Conservation (phyloP, 1,140 invertebrate species). For the Samia ricini region DNA sequence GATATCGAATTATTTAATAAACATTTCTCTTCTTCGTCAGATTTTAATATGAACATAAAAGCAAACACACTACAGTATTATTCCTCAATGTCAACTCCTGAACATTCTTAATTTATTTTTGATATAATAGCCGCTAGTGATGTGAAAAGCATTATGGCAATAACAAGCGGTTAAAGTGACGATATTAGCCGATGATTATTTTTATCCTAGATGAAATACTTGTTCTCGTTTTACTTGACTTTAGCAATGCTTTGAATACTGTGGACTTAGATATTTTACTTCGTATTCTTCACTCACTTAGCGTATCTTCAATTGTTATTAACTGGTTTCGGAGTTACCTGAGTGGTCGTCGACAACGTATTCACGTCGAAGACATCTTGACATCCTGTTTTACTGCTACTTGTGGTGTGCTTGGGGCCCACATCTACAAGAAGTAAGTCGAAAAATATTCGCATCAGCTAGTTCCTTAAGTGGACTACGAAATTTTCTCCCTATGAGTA, state of each 20-base stretch:
- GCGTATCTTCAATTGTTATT: background rate
- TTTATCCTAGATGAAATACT: conserved; percentile 15
- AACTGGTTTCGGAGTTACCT: no score
- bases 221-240: background rate
- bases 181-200: conserved; percentile 19
- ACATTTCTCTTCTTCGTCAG: conserved; percentile 12
- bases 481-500: no score
- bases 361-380: background rate
- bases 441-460: no score
- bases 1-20: conserved; percentile 14
- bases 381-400: no score
- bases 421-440: no score
- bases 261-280: background rate
- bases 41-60: conserved; percentile 8
- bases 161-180: conserved; percentile 17
- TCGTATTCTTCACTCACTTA: background rate
- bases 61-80: conserved; percentile 7
- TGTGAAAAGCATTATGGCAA: conserved; percentile 15
- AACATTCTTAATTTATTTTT: conserved; percentile 12
- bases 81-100: conserved; percentile 7
- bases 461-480: no score
- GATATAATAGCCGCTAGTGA: conserved; percentile 12
- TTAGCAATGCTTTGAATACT: no score
- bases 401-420: no score
- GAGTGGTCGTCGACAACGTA: background rate